Evolutionary conservation across 2,797 vertebrate species (phyloP).

Genomic region (Naso thynnoides): DNA sequence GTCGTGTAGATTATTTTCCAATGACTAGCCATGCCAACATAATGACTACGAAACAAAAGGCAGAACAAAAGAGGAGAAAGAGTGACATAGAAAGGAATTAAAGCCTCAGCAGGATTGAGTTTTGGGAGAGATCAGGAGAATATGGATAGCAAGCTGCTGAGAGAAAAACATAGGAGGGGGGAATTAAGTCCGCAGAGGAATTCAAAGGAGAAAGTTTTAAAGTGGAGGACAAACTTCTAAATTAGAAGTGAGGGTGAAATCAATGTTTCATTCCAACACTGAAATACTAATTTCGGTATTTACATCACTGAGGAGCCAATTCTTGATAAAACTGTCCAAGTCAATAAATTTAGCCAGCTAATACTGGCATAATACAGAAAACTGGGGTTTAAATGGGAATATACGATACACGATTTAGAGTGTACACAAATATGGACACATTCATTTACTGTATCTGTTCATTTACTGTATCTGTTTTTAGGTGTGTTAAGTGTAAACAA

Average conservation of each 20-base stretch:
- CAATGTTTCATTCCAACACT: slow-evolving; percentile 39
- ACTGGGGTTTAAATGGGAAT: slow-evolving; percentile 21
- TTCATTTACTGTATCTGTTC: slow-evolving; percentile 7
- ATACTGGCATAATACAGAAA: slow-evolving; percentile 31
- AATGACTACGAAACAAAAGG: slow-evolving; percentile 48
- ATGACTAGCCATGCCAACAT: slow-evolving; percentile 37
- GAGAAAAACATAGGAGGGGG: slow-evolving; percentile 49
- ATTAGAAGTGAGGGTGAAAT: slow-evolving; percentile 44
- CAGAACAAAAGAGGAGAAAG: slow-evolving; percentile 48
- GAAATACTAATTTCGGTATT: slow-evolving; percentile 57
- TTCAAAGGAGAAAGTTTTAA: slow-evolving; percentile 66
- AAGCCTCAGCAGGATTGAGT: slow-evolving; percentile 45
- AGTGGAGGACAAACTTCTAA: slow-evolving; percentile 53
- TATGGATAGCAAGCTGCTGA: slow-evolving; percentile 43
- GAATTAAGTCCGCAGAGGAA: slow-evolving; percentile 67
- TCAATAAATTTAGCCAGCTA: slow-evolving; percentile 40
- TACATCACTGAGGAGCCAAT: slow-evolving; percentile 37
- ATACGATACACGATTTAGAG: slow-evolving; percentile 1
- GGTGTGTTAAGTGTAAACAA: slow-evolving; percentile 22
- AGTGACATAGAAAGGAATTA: slow-evolving; percentile 54
- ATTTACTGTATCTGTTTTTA: no score
- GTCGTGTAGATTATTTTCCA: slow-evolving; percentile 33
- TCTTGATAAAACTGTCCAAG: slow-evolving; percentile 38
- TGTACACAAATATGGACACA: not conserved
- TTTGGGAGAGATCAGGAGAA: slow-evolving; percentile 44